Percentiles rank a stretch among this genome's conserved stretches.
These are phyloP conservation scores for Hyperoplus immaculatus DNA, from an alignment of 2,797 vertebrate genomes.

Conservation along the genomic window DNA sequence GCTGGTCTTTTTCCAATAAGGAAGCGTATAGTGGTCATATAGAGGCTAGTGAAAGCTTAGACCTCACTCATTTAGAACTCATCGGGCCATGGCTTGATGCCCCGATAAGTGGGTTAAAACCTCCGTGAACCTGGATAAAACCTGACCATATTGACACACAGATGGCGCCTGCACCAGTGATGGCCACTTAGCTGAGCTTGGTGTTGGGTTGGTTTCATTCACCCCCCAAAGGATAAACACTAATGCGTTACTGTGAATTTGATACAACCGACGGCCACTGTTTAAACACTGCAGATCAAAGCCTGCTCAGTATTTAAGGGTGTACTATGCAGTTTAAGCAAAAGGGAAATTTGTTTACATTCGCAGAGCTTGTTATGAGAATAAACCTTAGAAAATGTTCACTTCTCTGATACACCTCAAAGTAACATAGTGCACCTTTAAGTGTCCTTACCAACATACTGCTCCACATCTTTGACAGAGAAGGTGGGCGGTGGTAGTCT, in stretches of 20 bases:
- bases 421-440: not conserved
- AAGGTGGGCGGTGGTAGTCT: conserved; percentile 91
- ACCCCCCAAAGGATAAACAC: conserved; percentile 38
- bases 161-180: conserved; percentile 65
- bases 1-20: conserved; percentile 52
- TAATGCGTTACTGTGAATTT: conserved; percentile 29
- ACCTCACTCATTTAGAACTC: conserved; percentile 71
- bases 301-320: not conserved
- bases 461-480: conserved; percentile 95
- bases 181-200: conserved; percentile 62
- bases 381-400: too few relatives aligned
- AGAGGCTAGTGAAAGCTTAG: conserved; percentile 75
- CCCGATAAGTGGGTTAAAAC: conserved; percentile 80
- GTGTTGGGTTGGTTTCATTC: conserved; percentile 51
- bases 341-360: too few relatives aligned
- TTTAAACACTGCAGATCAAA: conserved; percentile 11
- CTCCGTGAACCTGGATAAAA: conserved; percentile 70
- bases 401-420: too few relatives aligned
- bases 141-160: conserved; percentile 71
- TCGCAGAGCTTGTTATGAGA: too few relatives aligned
- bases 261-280: conserved; percentile 26
- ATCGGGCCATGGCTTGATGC: conserved; percentile 74
- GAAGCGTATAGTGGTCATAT: conserved; percentile 59
- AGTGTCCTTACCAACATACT: conserved; percentile 92
- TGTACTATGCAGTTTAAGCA: too few relatives aligned